Evolutionary conservation across 2,888 invertebrate genomes (phyloP).

Genomic region (Catocala nupta): DNA sequence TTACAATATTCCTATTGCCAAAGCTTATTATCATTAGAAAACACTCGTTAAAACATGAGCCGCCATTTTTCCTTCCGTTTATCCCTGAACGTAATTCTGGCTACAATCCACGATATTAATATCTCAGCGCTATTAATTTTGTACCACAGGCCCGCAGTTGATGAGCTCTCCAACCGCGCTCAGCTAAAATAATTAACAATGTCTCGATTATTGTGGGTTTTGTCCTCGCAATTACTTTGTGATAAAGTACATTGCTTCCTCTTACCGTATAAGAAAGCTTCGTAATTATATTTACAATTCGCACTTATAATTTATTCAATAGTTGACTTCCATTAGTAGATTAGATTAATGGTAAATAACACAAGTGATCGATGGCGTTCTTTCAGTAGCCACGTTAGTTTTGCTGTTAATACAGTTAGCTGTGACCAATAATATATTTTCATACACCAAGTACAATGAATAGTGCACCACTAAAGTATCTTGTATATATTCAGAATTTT

Average conservation of each 20-base stretch:
- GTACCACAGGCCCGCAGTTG: conserved; percentile 46
- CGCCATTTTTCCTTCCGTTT: conserved; percentile 12
- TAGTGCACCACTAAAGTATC: conserved; percentile 33
- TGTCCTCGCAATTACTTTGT: conserved; percentile 30
- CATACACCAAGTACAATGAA: conserved; percentile 21
- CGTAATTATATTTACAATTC: neutral
- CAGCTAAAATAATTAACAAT: conserved; percentile 63
- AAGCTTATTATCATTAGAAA: conserved; percentile 14
- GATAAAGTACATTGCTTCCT: conserved; percentile 7
- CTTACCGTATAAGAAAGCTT: neutral
- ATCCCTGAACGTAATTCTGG: conserved; percentile 12
- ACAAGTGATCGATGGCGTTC: neutral
- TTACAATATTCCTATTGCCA: conserved; percentile 3
- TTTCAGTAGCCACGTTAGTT: too few relatives aligned
- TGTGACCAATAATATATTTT: too few relatives aligned
- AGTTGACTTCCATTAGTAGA: neutral
- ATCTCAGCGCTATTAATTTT: conserved; percentile 35
- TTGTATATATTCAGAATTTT: conserved; percentile 44
- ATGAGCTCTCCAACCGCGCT: conserved; percentile 56
- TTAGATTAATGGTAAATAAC: neutral
- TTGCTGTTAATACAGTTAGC: too few relatives aligned
- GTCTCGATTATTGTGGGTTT: conserved; percentile 51
- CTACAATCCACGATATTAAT: conserved; percentile 18
- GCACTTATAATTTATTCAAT: neutral
- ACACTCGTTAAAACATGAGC: conserved; percentile 13